A percentile compares a stretch with the other conserved stretches of the same genome.
Conservation (phyloP, 2,113 vertebrate species). For the Isurus oxyrinchus region DNA sequence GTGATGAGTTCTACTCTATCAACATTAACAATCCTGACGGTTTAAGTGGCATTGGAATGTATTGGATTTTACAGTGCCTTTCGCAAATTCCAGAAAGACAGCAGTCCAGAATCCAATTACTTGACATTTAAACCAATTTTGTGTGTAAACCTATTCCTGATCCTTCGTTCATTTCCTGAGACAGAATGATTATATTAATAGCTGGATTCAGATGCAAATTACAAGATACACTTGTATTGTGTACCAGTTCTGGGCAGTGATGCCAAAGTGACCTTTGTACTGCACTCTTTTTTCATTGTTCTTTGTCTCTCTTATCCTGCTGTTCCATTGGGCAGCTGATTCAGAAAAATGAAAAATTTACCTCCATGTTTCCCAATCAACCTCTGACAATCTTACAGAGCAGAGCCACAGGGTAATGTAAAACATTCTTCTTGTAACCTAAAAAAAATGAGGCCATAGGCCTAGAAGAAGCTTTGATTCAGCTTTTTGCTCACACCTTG, state of each 20-base stretch:
- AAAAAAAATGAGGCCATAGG: not conserved
- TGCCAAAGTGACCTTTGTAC: not conserved
- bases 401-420: not conserved
- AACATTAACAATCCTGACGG: not conserved
- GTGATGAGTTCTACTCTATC: not conserved
- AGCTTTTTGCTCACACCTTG: not conserved
- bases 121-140: not conserved
- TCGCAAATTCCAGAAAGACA: conserved; percentile 6
- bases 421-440: not conserved
- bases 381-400: not conserved
- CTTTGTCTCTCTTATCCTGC: not conserved
- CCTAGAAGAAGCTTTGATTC: not conserved
- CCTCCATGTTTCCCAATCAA: not conserved
- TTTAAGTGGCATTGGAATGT: not conserved
- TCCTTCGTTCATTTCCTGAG: not conserved
- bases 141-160: conserved; percentile 3
- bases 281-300: not conserved
- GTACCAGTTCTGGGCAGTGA: too few species aligned
- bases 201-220: not conserved
- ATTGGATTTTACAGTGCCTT: not conserved
- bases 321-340: not conserved
- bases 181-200: not conserved
- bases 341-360: not conserved
- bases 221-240: not conserved
- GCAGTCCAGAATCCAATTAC: not conserved